Base-by-base conservation (phyloP, 2,113 vertebrate genomes). In the Bos taurus region DNA sequence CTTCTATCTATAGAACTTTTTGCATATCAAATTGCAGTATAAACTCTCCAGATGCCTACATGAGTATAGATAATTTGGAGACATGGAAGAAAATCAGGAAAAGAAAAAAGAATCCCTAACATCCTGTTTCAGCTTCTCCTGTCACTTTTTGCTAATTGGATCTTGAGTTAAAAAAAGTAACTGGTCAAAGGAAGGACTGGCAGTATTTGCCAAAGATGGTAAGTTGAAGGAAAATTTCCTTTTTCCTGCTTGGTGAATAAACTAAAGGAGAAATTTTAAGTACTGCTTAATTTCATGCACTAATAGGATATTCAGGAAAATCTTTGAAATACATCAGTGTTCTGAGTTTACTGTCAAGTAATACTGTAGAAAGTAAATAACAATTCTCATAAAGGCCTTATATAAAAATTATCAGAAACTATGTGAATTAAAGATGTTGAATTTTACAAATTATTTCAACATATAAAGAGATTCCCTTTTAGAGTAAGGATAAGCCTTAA, bases 11-110 rank as follows among this genome's bases (percentile, higher is more conserved):
- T n/a, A 95, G 60, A 83, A 92, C 10, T 74, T 74, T 30, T 89
- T 98, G 50, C 80, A 64, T 15, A 93, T 94, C 59, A 96, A 93
- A 46, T 93, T 96, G 33, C 6, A 46, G 26, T 81, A 59, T 62
- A 97, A 96, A 89, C 5, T 95, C 57, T 95, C 90, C 74, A 93
- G 89, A 96, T 97, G 56, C 36, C 77, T 89, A 54, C 6, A 60
- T 67, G 25, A 67, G 21, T 33, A 54, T 16, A 86, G 78, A 90
- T 82, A 77, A 86, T 86, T 62, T 89, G 40, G 77, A 89, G 62
- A 96, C 48, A 93, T 95, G 52, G 28, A 86, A 94, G 46, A 90
- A 23, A 86, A 77, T 67, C 54, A 92, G 40, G 62, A 50, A 62
- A 90, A 90, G 52, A 28, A 88, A 95, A 91, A 87, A 36, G 23